Conservation (phyloP, 2,797 vertebrate genomes). For the Iguana delicatissima region DNA sequence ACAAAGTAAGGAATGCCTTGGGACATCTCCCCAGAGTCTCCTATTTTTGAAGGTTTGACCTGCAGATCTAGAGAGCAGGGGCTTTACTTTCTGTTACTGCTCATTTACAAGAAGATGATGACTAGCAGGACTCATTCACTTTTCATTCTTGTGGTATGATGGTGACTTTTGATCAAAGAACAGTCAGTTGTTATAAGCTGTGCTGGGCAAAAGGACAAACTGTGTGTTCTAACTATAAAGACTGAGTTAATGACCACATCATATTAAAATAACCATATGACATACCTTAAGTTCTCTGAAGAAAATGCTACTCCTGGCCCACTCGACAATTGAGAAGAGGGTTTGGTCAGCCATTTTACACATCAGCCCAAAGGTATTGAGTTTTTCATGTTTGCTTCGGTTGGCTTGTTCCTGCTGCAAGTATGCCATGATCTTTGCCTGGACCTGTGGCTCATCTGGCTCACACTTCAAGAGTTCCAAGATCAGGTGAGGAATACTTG, state of each 20-base stretch:
- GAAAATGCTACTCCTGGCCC: slow-evolving; percentile 98
- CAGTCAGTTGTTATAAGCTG: background rate
- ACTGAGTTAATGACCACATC: slow-evolving; percentile 5
- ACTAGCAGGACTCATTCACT: background rate
- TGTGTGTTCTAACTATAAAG: slow-evolving; percentile 3
- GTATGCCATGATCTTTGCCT: slow-evolving; percentile 94
- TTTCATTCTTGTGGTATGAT: slow-evolving; percentile 18
- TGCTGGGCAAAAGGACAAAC: slow-evolving; percentile 36
- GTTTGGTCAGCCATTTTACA: slow-evolving; percentile 99
- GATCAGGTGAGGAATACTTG: slow-evolving; percentile 95
- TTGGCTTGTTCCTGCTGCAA: slow-evolving; percentile 97
- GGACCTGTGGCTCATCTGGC: slow-evolving; percentile 96
- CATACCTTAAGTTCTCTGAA: slow-evolving; percentile 98
- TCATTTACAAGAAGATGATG: slow-evolving; percentile 29
- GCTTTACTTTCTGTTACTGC: slow-evolving; percentile 27
- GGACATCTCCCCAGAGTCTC: background rate
- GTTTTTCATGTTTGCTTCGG: slow-evolving; percentile 94
- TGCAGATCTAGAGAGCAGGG: background rate
- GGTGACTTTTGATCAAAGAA: slow-evolving; percentile 28
- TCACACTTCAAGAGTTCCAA: slow-evolving; percentile 98
- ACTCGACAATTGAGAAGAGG: slow-evolving; percentile 98
- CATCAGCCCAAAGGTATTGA: slow-evolving; percentile 98
- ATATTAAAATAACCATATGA: slow-evolving; percentile 23
- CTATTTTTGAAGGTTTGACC: background rate
- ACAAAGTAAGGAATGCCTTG: background rate